Conservation (phyloP, 2,113 vertebrate genomes). For the Plotosus lineatus region DNA sequence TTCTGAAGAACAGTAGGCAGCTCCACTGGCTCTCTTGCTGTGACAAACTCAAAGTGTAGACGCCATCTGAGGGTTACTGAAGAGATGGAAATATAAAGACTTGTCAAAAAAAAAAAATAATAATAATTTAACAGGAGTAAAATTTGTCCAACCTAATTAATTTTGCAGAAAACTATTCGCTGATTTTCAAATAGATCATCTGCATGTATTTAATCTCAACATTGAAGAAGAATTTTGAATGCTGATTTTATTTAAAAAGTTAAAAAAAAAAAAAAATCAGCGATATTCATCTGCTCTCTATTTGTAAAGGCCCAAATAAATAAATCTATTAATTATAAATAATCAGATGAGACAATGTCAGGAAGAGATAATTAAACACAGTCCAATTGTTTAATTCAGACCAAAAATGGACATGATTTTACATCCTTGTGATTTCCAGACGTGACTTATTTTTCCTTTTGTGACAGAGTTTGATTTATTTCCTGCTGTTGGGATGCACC, state of each 20-base stretch:
- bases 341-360: neutral
- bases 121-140: neutral
- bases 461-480: no score
- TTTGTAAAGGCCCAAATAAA: neutral
- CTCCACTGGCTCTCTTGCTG: conserved; percentile 79
- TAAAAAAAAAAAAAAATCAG: neutral
- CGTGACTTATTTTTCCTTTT: no score
- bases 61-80: conserved; percentile 79
- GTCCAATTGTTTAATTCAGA: no score
- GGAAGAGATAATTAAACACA: no score
- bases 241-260: neutral
- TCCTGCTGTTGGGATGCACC: no score
- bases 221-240: neutral
- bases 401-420: no score
- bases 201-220: neutral
- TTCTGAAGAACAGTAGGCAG: conserved; percentile 79
- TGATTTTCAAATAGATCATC: neutral
- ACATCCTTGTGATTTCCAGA: no score
- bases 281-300: neutral
- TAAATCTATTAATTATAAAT: neutral
- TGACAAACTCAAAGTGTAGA: conserved; percentile 95
- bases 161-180: neutral
- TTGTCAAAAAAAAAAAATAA: neutral
- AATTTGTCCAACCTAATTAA: neutral
- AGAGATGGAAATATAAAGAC: neutral